These are phyloP conservation scores for Mohoua ochrocephala DNA, from an alignment of 2,113 vertebrate genomes.

Conservation along the genomic window DNA sequence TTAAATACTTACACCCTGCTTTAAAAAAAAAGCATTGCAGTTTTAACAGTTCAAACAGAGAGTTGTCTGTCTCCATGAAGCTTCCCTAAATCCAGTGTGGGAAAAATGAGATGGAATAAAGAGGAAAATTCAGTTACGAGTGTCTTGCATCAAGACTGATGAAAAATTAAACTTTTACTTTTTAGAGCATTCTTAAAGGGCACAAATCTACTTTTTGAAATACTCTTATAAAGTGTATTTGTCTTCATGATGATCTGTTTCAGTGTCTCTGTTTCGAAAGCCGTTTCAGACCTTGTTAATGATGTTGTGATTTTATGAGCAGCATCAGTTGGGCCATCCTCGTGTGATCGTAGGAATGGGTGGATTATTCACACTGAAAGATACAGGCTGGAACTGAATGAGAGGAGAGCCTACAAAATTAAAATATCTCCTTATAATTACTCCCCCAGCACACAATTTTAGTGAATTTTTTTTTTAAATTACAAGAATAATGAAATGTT, in stretches of 20 bases:
- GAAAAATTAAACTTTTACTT: background rate
- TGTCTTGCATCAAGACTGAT: background rate
- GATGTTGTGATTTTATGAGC: background rate
- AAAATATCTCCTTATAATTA: background rate
- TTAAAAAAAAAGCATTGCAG: background rate
- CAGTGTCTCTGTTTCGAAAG: background rate
- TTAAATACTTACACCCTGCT: background rate
- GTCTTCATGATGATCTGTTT: background rate
- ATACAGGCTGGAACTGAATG: background rate
- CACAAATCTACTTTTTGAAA: background rate
- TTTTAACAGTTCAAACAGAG: background rate
- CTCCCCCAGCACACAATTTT: background rate
- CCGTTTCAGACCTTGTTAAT: background rate
- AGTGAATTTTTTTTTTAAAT: background rate
- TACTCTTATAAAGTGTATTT: background rate
- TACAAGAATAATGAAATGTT: background rate
- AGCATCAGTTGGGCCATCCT: background rate
- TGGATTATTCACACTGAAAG: background rate
- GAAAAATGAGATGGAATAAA: background rate
- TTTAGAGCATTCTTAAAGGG: background rate
- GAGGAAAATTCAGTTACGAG: background rate
- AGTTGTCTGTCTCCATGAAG: background rate
- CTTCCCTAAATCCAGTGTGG: background rate
- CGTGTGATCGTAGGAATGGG: accelerated
- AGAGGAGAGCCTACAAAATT: background rate